These are phyloP conservation scores for Cephus nigrinus DNA, from an alignment of 2,888 invertebrate species.

Conservation along the genomic window DNA sequence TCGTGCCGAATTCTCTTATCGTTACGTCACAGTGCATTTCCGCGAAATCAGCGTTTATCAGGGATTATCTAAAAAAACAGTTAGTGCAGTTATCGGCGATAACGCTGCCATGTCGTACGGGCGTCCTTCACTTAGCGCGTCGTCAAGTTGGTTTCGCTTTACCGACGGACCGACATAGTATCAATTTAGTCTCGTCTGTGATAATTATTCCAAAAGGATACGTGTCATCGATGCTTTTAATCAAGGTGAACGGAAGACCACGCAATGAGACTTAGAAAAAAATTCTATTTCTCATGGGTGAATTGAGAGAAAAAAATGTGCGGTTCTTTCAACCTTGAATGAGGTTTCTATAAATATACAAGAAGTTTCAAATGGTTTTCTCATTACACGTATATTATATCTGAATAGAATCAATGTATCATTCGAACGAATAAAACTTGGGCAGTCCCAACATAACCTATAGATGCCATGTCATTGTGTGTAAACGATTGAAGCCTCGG, in stretches of 20 bases:
- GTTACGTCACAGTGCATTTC: constrained; percentile 1
- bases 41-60: neutral
- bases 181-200: neutral
- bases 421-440: neutral
- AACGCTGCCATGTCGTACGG: constrained; percentile 18
- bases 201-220: neutral
- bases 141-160: neutral
- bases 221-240: neutral
- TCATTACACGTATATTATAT: neutral
- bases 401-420: neutral
- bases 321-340: neutral
- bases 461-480: neutral
- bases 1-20: neutral
- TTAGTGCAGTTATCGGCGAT: constrained; percentile 39
- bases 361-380: neutral
- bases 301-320: neutral
- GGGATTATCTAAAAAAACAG: constrained; percentile 24
- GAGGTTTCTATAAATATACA: neutral
- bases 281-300: neutral
- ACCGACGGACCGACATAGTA: neutral
- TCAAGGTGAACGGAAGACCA: neutral
- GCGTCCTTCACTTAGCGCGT: neutral
- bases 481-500: neutral
- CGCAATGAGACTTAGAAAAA: neutral
- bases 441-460: neutral